Base-by-base conservation (phyloP, 2,797 vertebrate species). In the Megalops cyprinoides region DNA sequence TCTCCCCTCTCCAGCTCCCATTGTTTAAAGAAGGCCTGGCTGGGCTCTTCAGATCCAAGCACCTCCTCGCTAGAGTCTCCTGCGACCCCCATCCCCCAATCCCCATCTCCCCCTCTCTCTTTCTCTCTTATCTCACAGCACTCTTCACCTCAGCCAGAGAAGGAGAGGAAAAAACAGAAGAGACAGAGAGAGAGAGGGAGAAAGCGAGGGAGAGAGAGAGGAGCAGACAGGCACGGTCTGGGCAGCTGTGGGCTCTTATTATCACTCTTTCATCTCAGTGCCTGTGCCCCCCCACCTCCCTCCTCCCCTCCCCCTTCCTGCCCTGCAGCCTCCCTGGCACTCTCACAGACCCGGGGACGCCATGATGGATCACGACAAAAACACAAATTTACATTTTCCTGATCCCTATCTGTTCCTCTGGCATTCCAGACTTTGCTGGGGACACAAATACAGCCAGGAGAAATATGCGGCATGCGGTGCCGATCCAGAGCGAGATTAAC, bases 61-160 rank as follows among this genome's bases (percentile, higher is more conserved):
- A 37, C 39, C 58, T 60, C 58, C 58, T 25, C 58, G 31, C 10
- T n/a, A 62, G 55, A 23, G 31, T 31, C 58, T 28, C 8, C 58
- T 31, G 28, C 31, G 58, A 62, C 58, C 58, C 58, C 25, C 10
- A 7, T 10, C 1, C 20, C 23, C 58, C 58, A n/a, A n/a, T n/a
- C 25, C n/a, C 23, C n/a, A 8, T 25, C 12, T 4, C 53, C 14
- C 14, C 53, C 53, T 20, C 4, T 14, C 53, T 56, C 56, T 28
- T n/a, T 28, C n/a, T 4, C 58, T 62, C 58, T 62, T 25, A 62
- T 62, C 58, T 62, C 58, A 62, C 7, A 62, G 58, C 25, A 62
- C 58, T 62, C 58, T 31, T 62, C 58, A 62, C 58, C 58, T 62
- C 73, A 56, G 51, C 69, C 31, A 79, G 79, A 82, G 56, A 65